Conservation (phyloP, 2,113 vertebrate species). For the Lampris incognitus region DNA sequence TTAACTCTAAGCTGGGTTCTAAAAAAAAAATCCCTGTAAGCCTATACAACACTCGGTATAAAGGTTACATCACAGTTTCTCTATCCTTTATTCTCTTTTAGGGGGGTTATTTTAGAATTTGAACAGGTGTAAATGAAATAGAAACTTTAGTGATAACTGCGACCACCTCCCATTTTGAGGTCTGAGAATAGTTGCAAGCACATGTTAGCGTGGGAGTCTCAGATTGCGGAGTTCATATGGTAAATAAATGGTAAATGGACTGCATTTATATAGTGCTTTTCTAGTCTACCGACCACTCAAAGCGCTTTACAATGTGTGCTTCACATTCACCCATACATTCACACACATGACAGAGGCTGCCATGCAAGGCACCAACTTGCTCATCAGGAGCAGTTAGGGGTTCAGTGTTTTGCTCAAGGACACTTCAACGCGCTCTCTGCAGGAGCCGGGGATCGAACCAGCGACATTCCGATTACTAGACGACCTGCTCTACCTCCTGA, state of each 20-base stretch:
- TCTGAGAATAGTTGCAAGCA: not conserved
- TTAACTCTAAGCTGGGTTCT: conserved; percentile 11
- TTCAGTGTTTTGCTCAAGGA: too few species aligned
- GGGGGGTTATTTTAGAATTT: conserved; percentile 16
- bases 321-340: too few species aligned
- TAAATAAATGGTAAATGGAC: too few species aligned
- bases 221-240: too few species aligned
- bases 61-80: conserved; percentile 42
- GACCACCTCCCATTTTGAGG: not conserved
- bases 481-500: not conserved
- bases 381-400: too few species aligned
- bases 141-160: conserved; percentile 7
- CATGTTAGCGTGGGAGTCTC: not conserved
- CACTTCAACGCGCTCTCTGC: too few species aligned
- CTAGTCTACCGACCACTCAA: too few species aligned
- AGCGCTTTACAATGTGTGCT: too few species aligned
- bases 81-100: not conserved
- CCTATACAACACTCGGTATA: conserved; percentile 23
- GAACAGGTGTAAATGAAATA: conserved; percentile 36
- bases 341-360: too few species aligned
- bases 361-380: too few species aligned
- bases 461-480: not conserved
- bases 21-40: conserved; percentile 29
- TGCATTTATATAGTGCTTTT: too few species aligned
- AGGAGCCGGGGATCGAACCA: too few species aligned